Evolutionary conservation across 2,113 vertebrate genomes (phyloP).

Genomic region (Megalops atlanticus): DNA sequence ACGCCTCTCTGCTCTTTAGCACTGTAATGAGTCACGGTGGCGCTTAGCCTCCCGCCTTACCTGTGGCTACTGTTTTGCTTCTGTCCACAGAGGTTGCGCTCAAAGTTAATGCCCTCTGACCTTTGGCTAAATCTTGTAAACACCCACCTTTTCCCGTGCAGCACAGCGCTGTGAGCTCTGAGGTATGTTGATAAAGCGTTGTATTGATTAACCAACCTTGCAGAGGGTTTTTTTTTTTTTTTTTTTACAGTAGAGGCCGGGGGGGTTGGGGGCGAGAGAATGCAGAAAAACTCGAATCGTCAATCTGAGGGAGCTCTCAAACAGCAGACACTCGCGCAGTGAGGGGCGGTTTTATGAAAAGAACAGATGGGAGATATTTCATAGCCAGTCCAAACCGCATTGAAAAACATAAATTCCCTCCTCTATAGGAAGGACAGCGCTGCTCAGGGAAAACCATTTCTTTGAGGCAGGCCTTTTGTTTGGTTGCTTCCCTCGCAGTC

Average conservation of each 20-base stretch:
- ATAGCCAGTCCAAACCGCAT: not conserved
- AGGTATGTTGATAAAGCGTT: not conserved
- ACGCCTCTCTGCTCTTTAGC: not conserved
- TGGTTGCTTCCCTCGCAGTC: not conserved
- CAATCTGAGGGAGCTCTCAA: not conserved
- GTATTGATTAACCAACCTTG: slow-evolving; percentile 46
- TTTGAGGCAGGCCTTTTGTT: not conserved
- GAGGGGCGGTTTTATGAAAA: slow-evolving; percentile 3
- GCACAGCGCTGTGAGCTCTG: slow-evolving; percentile 26
- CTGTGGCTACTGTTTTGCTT: slow-evolving; percentile 20
- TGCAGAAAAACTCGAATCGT: not conserved
- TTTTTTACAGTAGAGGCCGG: not conserved
- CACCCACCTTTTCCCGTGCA: not conserved
- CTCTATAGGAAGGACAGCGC: not conserved
- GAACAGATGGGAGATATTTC: slow-evolving; percentile 8
- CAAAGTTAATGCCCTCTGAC: slow-evolving; percentile 33
- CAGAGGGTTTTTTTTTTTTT: slow-evolving; percentile 24
- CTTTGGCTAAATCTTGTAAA: slow-evolving; percentile 34
- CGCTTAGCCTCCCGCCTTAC: not conserved
- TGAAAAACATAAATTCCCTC: not conserved
- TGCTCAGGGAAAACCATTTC: not conserved
- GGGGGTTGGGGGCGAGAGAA: not conserved
- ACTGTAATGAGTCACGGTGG: not conserved
- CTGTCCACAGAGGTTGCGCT: slow-evolving; percentile 23
- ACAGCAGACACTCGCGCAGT: not conserved